Percentiles rank a stretch among this genome's conserved stretches.
phyloP scores from a whole-genome alignment of 92 coral and sea anemone genomes.

The Zoanthus sansibaricus region DNA sequence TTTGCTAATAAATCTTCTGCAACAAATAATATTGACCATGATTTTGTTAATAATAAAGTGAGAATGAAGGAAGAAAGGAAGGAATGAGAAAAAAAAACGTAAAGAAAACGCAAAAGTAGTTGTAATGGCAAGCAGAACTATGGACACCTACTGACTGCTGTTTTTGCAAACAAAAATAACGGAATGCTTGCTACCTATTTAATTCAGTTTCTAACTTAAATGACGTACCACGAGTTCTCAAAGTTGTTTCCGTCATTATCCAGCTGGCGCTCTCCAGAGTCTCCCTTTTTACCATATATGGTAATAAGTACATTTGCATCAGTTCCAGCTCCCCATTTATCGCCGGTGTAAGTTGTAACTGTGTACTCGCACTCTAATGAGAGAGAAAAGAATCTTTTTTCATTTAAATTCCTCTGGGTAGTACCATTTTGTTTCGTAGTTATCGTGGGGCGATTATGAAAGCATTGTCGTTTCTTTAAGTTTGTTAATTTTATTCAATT shows the following conservation, averaged over 20 bases:
- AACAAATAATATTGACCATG: too few species aligned
- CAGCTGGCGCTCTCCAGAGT: conserved; percentile 74
- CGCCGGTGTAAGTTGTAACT: conserved; percentile 81
- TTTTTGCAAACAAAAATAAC: too few species aligned
- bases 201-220: neutral
- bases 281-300: conserved; percentile 86
- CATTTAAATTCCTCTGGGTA: neutral
- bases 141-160: too few species aligned
- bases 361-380: conserved; percentile 55
- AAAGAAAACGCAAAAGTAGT: too few species aligned
- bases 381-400: neutral
- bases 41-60: too few species aligned
- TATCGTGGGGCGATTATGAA: neutral
- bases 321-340: conserved; percentile 85
- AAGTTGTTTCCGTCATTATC: conserved; percentile 86
- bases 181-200: too few species aligned
- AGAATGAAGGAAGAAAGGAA: too few species aligned
- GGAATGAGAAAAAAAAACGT: too few species aligned
- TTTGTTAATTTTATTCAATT: neutral
- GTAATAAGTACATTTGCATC: conserved; percentile 88
- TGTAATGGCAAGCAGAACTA: too few species aligned
- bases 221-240: conserved; percentile 52
- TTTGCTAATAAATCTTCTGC: too few species aligned
- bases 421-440: neutral
- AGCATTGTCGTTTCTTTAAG: conserved; percentile 2